A percentile compares a stretch with the other conserved stretches of the same genome.
Conservation (phyloP, 2,888 invertebrate genomes). For the Machimus atricapillus region DNA sequence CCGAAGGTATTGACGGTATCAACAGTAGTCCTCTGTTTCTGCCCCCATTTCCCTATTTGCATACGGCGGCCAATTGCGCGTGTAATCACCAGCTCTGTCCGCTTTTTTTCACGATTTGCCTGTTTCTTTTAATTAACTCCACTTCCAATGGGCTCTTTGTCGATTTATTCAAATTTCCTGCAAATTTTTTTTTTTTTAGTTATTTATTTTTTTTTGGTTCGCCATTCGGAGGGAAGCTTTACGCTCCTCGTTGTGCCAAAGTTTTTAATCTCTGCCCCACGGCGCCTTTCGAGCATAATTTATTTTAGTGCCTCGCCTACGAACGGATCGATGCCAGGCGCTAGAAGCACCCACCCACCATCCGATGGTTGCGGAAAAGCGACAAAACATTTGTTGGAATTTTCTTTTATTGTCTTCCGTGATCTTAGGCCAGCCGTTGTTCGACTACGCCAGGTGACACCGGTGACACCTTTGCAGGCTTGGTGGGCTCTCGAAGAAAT, state of each 20-base stretch:
- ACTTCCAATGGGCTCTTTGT: not conserved
- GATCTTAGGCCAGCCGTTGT: not conserved
- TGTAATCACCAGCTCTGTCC: not conserved
- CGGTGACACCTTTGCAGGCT: not conserved
- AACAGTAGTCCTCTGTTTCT: not conserved
- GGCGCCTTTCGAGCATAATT: not conserved
- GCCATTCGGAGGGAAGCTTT: not conserved
- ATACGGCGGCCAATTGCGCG: not conserved
- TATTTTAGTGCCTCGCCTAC: not conserved
- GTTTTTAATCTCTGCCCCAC: not conserved
- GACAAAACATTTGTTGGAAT: not conserved
- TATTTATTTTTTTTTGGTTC: not conserved
- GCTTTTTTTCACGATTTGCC: not conserved
- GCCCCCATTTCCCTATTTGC: not conserved
- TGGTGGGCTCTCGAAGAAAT: not conserved
- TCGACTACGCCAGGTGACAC: not conserved
- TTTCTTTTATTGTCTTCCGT: not conserved
- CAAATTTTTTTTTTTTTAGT: not conserved
- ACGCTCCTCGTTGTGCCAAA: not conserved
- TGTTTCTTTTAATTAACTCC: not conserved
- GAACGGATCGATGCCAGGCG: not conserved
- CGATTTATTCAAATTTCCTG: not conserved
- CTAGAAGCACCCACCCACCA: not conserved
- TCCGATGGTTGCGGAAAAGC: not conserved
- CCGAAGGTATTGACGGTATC: constrained; percentile 70